Percentiles rank a stretch among this genome's conserved stretches.
These are phyloP conservation scores for Euthynnus affinis DNA, from an alignment of 2,797 vertebrate genomes.

Conservation along the genomic window DNA sequence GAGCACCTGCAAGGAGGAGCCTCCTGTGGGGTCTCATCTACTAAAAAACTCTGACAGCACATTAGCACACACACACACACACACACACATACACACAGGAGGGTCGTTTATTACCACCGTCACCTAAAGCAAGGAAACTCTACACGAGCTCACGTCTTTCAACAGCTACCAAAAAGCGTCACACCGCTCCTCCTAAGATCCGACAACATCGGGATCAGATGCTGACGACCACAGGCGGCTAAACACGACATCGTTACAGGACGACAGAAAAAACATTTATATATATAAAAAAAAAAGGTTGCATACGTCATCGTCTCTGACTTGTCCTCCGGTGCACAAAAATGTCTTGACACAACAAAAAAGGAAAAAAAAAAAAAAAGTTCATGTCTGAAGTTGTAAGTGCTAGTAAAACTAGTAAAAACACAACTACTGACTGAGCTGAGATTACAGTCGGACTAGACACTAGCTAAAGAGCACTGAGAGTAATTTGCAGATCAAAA, in stretches of 20 bases:
- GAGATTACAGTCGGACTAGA: not conserved
- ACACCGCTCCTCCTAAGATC: not conserved
- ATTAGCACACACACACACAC: slow-evolving; percentile 24
- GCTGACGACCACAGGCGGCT: slow-evolving; percentile 13
- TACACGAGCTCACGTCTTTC: slow-evolving; percentile 23
- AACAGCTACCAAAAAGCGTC: slow-evolving; percentile 24
- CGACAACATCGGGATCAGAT: slow-evolving; percentile 12
- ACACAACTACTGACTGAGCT: not conserved
- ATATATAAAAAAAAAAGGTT: no score
- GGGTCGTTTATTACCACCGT: slow-evolving; percentile 54
- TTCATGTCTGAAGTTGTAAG: not conserved
- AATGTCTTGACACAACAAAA: slow-evolving; percentile 73
- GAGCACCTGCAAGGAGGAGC: slow-evolving; percentile 60
- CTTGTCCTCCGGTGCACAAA: slow-evolving; percentile 84
- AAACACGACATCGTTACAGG: slow-evolving; percentile 26
- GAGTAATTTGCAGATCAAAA: slow-evolving; percentile 23
- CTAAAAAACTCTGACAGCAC: slow-evolving; percentile 38
- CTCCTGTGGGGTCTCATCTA: slow-evolving; percentile 53
- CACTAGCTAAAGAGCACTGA: slow-evolving; percentile 11
- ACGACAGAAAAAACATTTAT: not conserved
- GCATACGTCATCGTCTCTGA: slow-evolving; percentile 72
- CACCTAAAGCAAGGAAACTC: slow-evolving; percentile 62
- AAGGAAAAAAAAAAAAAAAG: slow-evolving; percentile 31
- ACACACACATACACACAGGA: slow-evolving; percentile 9
- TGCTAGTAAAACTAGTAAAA: not conserved